A percentile compares a stretch with the other conserved stretches of the same genome.
Conservation (phyloP, 2,888 invertebrate species). For the Xylota sylvarum region DNA sequence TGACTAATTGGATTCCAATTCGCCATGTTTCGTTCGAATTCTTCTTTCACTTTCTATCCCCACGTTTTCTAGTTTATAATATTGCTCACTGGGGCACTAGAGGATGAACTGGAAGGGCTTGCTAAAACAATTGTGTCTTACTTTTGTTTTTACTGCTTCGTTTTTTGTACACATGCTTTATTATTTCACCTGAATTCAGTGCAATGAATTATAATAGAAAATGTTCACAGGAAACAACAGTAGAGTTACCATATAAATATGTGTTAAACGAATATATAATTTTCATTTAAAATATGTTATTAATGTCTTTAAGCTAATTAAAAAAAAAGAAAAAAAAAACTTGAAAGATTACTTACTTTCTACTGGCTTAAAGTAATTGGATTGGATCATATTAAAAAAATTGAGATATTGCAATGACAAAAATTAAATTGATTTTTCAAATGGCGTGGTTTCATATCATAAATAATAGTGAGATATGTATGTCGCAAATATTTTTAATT, state of each 20-base stretch:
- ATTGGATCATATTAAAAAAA: slow-evolving; percentile 6
- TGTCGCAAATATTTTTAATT: no score
- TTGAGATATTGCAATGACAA: no score
- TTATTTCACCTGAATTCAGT: slow-evolving; percentile 59
- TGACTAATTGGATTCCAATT: slow-evolving; percentile 83
- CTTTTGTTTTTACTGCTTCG: slow-evolving; percentile 69
- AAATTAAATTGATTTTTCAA: no score
- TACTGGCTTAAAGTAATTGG: slow-evolving; percentile 1
- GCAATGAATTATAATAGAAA: slow-evolving; percentile 39
- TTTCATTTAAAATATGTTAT: not conserved
- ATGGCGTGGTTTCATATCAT: no score
- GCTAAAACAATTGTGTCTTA: slow-evolving; percentile 77
- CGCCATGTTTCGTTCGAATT: slow-evolving; percentile 63
- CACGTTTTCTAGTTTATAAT: slow-evolving; percentile 40
- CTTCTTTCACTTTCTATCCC: slow-evolving; percentile 56
- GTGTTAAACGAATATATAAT: not conserved
- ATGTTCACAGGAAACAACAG: slow-evolving; percentile 35
- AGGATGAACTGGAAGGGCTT: slow-evolving; percentile 61
- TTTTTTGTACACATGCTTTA: slow-evolving; percentile 57
- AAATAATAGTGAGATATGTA: no score
- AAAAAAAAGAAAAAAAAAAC: not conserved
- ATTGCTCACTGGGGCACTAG: slow-evolving; percentile 68
- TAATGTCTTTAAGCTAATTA: no score
- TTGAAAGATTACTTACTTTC: not conserved
- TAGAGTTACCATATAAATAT: slow-evolving; percentile 49